Evolutionary conservation across 2,113 vertebrate species (phyloP), one percentile per base, ranked within the genome.

Genomic region (Anarhynchus alexandrinus): DNA sequence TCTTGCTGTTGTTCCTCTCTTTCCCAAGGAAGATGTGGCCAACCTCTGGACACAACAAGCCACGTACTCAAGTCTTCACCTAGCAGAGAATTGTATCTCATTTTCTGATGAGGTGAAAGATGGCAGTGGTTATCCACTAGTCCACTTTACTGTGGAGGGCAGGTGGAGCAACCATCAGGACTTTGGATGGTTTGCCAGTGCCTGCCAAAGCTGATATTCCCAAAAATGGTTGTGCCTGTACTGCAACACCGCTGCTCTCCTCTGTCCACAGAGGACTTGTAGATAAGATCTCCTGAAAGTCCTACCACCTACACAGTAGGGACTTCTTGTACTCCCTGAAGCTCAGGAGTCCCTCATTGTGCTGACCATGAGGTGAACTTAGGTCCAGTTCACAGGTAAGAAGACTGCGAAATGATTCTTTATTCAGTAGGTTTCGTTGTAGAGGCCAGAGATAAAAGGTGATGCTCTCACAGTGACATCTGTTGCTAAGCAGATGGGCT

Each of bases 211-310:
- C 55, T 36, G 21, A 30, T 40, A 49, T 15, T 81, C 22, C 59
- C 59, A 82, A 42, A 26, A 14, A 29, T 12, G 6, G 2, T 14
- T 34, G 27, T 66, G 17, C 23, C 36, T 3, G 0, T 19, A 27
- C 17, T 26, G 32, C 14, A 84, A n/a, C 3, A 13, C 11, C 5
- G 0, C 19, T 71, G 22, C n/a, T 74, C 65, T 49, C 32, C 27
- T 30, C 17, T 4, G 0, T 34, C 21, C 22, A 55, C 30, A 12
- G 36, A 19, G 12, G 9, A 55, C 26, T 64, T 2, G 0, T 5
- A 19, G 20, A 22, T 29, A 55, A 86, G 34, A 64, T 7, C 9
- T 79, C 40, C 47, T 58, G 15, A 59, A 64, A 40, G 8, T 72
- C 40, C 26, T 32, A 36, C 12, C 58, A 42, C 11, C 10, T 66